Percentiles rank a stretch among this genome's conserved stretches.
Conservation (phyloP, 1,140 invertebrate species). For the Holotrichia oblita region DNA sequence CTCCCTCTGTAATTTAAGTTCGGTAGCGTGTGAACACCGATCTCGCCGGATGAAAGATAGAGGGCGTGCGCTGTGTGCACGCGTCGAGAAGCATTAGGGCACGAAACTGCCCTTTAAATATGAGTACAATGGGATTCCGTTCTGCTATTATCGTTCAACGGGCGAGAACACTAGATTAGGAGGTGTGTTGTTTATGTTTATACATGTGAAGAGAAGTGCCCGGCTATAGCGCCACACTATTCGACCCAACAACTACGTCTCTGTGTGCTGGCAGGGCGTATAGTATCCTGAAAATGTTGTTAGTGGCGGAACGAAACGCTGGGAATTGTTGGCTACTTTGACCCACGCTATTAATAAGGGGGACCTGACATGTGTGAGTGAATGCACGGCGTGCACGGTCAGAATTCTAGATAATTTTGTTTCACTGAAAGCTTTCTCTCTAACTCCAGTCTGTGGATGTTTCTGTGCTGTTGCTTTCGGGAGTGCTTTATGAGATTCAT, state of each 20-base stretch:
- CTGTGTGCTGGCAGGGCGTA: not conserved
- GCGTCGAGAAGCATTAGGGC: not conserved
- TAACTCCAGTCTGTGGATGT: not conserved
- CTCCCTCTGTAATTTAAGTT: constrained; percentile 28
- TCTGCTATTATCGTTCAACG: not conserved
- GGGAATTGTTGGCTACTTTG: not conserved
- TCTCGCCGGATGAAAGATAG: constrained; percentile 7
- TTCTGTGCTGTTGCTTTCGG: not conserved
- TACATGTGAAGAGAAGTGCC: not conserved
- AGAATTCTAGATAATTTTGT: constrained; percentile 16
- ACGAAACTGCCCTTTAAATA: constrained; percentile 33
- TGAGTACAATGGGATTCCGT: constrained; percentile 33
- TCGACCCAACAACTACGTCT: not conserved
- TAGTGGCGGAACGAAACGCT: not conserved
- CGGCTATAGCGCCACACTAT: not conserved
- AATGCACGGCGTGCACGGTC: not conserved
- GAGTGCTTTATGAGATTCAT: constrained; percentile 2
- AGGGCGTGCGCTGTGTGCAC: not conserved
- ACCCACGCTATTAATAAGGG: constrained; percentile 12
- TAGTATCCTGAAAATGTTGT: constrained; percentile 3
- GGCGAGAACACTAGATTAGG: constrained; percentile 11
- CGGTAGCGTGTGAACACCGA: constrained; percentile 20
- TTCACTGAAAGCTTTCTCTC: not conserved
- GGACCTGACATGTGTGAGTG: not conserved
- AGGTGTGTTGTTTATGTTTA: constrained; percentile 21